Conservation (phyloP, 2,888 invertebrate genomes). For the Caenorhabditis sulstoni region DNA sequence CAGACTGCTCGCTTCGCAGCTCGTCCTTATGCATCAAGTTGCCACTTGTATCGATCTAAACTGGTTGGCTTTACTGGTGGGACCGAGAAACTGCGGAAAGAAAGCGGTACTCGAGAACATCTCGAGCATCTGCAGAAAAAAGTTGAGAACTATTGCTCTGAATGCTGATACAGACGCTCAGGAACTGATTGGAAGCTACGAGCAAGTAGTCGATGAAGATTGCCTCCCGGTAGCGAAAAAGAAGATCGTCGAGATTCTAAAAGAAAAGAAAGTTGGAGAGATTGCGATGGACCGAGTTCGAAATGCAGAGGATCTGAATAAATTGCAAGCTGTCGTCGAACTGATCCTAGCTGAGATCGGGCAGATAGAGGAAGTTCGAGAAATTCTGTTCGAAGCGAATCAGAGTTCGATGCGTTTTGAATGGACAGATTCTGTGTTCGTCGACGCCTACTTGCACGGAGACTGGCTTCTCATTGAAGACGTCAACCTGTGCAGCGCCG, state of each 20-base stretch:
- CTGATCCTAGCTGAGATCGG: constrained; percentile 26
- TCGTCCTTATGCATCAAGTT: constrained; percentile 87
- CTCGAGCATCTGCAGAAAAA: constrained; percentile 87
- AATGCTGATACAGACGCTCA: constrained; percentile 95
- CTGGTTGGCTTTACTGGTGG: constrained; percentile 92
- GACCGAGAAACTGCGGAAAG: constrained; percentile 88
- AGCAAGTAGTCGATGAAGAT: constrained; percentile 86
- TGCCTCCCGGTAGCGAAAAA: constrained; percentile 46
- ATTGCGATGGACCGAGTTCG: constrained; percentile 19
- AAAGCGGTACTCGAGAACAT: constrained; percentile 87
- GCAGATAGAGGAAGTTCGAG: constrained; percentile 30
- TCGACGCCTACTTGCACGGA: constrained; percentile 81
- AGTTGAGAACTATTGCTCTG: constrained; percentile 88
- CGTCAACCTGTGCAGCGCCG: constrained; percentile 85
- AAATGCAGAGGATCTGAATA: constrained; percentile 45
- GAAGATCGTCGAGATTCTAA: constrained; percentile 31
- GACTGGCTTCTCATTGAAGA: constrained; percentile 83
- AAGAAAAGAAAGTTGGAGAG: constrained; percentile 6
- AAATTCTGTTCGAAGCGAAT: constrained; percentile 47
- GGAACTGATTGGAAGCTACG: constrained; percentile 96
- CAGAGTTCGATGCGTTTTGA: constrained; percentile 81
- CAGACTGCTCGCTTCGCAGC: constrained; percentile 81
- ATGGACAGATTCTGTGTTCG: constrained; percentile 83
- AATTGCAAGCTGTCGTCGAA: constrained; percentile 56
- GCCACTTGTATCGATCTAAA: constrained; percentile 91